Evolutionary conservation across 2,113 vertebrate genomes (phyloP).

Genomic region (Cephalopholis sonnerati): DNA sequence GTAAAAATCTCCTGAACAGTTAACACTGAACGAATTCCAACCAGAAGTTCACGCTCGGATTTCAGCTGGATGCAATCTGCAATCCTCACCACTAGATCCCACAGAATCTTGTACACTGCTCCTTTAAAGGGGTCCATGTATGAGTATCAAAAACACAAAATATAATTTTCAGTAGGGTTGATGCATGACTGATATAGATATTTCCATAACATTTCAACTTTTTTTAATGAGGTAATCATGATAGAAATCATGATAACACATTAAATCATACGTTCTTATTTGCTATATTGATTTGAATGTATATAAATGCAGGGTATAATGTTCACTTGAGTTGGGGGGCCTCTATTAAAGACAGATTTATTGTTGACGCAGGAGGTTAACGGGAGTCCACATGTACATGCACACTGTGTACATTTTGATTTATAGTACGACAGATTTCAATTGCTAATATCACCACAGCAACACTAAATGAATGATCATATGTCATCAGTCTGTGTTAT

Average conservation of each 20-base stretch:
- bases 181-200: background rate
- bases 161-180: background rate
- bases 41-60: too few relatives aligned
- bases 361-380: constrained; percentile 4
- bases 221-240: background rate
- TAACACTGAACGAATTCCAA: too few relatives aligned
- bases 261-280: background rate
- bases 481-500: background rate
- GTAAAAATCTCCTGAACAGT: too few relatives aligned
- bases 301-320: background rate
- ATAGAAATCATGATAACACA: background rate
- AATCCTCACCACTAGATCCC: too few relatives aligned
- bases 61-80: too few relatives aligned
- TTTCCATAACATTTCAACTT: too few relatives aligned
- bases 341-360: constrained; percentile 12
- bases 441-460: background rate
- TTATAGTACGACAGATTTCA: background rate
- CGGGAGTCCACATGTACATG: background rate
- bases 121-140: too few relatives aligned
- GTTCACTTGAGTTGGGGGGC: background rate
- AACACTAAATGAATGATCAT: background rate
- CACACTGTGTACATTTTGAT: background rate
- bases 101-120: too few relatives aligned
- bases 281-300: background rate
- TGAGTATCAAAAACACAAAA: too few relatives aligned